Evolutionary conservation across 2,888 invertebrate species (phyloP).

Genomic region (Maniola hyperantus): DNA sequence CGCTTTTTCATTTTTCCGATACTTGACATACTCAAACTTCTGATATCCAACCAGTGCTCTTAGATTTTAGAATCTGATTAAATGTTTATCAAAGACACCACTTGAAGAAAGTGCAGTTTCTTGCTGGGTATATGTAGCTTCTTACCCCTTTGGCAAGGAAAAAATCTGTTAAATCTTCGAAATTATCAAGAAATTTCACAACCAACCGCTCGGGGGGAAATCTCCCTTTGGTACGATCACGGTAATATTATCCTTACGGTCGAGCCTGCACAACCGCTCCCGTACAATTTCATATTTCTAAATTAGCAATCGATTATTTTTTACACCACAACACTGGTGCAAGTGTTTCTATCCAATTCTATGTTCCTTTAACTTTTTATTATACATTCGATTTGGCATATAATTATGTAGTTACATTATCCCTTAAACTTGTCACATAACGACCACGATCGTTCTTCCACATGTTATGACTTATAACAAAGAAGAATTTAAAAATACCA

Average conservation of each 20-base stretch:
- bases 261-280: too few species aligned
- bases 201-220: too few species aligned
- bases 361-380: background rate
- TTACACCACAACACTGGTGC: too few species aligned
- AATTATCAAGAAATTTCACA: too few species aligned
- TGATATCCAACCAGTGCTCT: background rate
- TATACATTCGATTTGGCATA: background rate
- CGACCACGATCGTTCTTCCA: background rate
- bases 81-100: background rate
- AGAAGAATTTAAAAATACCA: constrained; percentile 34
- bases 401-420: background rate
- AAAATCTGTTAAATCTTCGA: too few species aligned
- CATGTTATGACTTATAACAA: constrained; percentile 8
- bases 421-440: background rate
- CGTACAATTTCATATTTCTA: too few species aligned
- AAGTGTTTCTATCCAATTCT: background rate
- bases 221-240: too few species aligned
- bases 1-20: background rate
- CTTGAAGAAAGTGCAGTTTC: background rate
- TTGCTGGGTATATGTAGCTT: too few species aligned
- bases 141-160: too few species aligned
- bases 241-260: too few species aligned
- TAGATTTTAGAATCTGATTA: background rate
- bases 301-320: too few species aligned
- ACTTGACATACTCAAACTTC: background rate